phyloP scores from a whole-genome alignment of 2,113 vertebrate species.

The Chionodraco myersi region DNA sequence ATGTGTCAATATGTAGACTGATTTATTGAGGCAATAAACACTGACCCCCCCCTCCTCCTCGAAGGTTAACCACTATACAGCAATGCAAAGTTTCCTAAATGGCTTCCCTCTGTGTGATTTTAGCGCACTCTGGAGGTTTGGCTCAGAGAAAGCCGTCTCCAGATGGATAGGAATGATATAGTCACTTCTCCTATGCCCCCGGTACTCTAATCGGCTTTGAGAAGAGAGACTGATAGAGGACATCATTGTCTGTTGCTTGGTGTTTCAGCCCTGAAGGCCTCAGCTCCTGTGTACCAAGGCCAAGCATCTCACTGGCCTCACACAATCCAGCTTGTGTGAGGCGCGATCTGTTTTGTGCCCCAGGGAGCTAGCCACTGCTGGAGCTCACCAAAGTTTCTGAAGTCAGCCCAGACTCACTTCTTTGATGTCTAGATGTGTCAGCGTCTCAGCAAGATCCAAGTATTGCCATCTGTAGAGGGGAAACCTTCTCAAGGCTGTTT shows the following conservation, averaged over 20 bases:
- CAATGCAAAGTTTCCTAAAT: slow-evolving; percentile 52
- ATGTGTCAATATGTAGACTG: slow-evolving; percentile 41
- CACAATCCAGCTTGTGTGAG: slow-evolving; percentile 64
- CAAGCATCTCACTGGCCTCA: slow-evolving; percentile 69
- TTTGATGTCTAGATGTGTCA: slow-evolving; percentile 65
- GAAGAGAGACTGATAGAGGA: slow-evolving; percentile 64
- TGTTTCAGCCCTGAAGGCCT: slow-evolving; percentile 69
- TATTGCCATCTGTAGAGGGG: slow-evolving; percentile 21
- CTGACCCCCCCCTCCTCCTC: neutral
- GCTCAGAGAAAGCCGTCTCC: slow-evolving; percentile 63
- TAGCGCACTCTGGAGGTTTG: slow-evolving; percentile 59
- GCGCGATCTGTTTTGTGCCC: slow-evolving; percentile 53
- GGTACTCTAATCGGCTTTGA: slow-evolving; percentile 74
- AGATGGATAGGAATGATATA: slow-evolving; percentile 71
- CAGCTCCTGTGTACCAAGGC: slow-evolving; percentile 72
- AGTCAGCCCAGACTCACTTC: slow-evolving; percentile 59
- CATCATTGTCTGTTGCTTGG: slow-evolving; percentile 69
- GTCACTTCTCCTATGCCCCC: slow-evolving; percentile 61
- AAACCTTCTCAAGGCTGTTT: slow-evolving; percentile 24
- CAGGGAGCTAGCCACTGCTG: slow-evolving; percentile 50
- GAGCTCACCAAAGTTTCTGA: slow-evolving; percentile 69
- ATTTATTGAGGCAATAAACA: slow-evolving; percentile 65
- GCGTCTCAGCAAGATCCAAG: slow-evolving; percentile 44
- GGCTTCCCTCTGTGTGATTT: slow-evolving; percentile 33
- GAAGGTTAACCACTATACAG: slow-evolving; percentile 29